phyloP scores from a whole-genome alignment of 2,888 invertebrate species.

The Sturmia bella region DNA sequence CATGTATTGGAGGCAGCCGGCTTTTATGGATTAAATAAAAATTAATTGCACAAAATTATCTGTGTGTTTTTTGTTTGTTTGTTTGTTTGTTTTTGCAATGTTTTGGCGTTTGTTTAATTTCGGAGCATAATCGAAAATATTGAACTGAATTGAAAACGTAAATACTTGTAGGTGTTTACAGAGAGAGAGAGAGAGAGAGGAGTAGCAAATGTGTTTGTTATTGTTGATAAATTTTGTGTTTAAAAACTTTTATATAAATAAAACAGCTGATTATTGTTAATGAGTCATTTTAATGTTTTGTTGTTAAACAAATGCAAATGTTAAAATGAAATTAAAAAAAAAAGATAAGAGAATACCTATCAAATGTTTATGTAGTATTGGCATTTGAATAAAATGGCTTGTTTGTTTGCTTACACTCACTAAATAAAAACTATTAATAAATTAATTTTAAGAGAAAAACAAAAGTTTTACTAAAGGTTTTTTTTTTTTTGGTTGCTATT shows the following conservation, averaged over 20 bases:
- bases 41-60: constrained; percentile 22
- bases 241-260: constrained; percentile 1
- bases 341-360: no score
- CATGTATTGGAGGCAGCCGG: constrained; percentile 26
- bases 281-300: constrained; percentile 34
- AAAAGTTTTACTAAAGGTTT: no score
- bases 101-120: neutral
- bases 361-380: neutral
- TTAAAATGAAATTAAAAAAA: neutral
- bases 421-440: no score
- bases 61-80: neutral
- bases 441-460: no score
- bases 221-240: constrained; percentile 4
- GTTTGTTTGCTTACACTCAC: no score
- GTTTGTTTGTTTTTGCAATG: neutral
- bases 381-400: neutral
- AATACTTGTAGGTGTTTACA: neutral
- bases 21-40: constrained; percentile 22
- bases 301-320: constrained; percentile 49
- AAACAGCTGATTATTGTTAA: constrained; percentile 56
- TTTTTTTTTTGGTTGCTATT: no score
- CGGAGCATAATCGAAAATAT: neutral
- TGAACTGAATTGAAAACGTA: neutral
- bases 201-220: neutral
- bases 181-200: neutral